Evolutionary conservation across 2,888 invertebrate species (phyloP).

Genomic region (Oscheius myriophilus): DNA sequence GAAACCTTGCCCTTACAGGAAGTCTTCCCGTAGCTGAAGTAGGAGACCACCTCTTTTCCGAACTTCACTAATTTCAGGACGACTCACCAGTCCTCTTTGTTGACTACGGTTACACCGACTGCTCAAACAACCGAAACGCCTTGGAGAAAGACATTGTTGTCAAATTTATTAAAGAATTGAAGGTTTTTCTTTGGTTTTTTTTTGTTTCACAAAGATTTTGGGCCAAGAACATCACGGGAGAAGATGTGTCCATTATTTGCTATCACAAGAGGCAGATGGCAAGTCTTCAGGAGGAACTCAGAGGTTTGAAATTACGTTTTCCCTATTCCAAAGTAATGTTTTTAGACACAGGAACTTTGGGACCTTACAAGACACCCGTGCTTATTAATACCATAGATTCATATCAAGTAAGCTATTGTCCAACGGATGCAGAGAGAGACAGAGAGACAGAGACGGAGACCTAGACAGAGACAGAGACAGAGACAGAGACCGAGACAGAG

Average conservation of each 20-base stretch:
- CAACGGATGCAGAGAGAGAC: not conserved
- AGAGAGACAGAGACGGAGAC: no score
- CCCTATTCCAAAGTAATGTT: no score
- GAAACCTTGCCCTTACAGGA: not conserved
- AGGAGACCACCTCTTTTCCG: not conserved
- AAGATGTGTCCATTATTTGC: not conserved
- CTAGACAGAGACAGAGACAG: no score
- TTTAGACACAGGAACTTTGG: not conserved
- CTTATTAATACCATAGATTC: slow-evolving; percentile 1
- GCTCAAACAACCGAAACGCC: not conserved
- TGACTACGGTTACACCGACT: not conserved
- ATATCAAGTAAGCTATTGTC: not conserved
- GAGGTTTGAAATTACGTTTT: no score
- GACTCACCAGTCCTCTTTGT: not conserved
- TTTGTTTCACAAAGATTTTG: no score
- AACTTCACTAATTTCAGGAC: not conserved
- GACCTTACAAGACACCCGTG: not conserved
- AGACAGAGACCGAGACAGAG: no score
- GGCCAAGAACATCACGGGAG: not conserved
- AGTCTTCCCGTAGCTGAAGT: not conserved
- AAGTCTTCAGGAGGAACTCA: not conserved
- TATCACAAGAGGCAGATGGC: slow-evolving; percentile 2
- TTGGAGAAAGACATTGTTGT: not conserved
- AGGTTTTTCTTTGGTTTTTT: no score
- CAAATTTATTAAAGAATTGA: not conserved